Evolutionary conservation across 2,888 invertebrate species (phyloP).

Genomic region (Drosophila anomalata): DNA sequence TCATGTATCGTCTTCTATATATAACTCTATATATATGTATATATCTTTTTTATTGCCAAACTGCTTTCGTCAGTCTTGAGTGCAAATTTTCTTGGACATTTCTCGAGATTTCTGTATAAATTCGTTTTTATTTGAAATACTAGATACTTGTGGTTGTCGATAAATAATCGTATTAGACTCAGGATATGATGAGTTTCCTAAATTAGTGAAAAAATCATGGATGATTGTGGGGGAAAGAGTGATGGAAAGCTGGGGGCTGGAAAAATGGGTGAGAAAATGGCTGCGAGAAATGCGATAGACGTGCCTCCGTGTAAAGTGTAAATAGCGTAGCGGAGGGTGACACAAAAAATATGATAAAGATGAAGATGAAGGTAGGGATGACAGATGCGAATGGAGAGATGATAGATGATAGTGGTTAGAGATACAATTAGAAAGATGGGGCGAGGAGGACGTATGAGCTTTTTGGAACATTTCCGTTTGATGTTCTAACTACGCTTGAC

Average conservation of each 20-base stretch:
- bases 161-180: conserved; percentile 59
- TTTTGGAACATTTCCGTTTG: conserved; percentile 68
- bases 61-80: conserved; percentile 66
- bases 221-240: conserved; percentile 22
- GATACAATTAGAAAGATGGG: conserved; percentile 17
- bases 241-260: background rate
- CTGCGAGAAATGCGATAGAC: conserved; percentile 80
- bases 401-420: conserved; percentile 18
- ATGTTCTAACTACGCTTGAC: conserved; percentile 75
- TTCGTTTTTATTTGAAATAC: conserved; percentile 39
- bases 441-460: conserved; percentile 31
- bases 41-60: conserved; percentile 56
- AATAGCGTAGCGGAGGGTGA: conserved; percentile 59
- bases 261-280: conserved; percentile 56
- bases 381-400: conserved; percentile 11
- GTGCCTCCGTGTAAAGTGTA: conserved; percentile 74
- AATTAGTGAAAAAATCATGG: conserved; percentile 39
- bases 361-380: conserved; percentile 18
- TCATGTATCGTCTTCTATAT: conserved; percentile 19
- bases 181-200: conserved; percentile 41
- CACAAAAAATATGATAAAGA: conserved; percentile 32
- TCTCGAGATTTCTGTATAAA: conserved; percentile 45
- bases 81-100: conserved; percentile 48
- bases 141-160: conserved; percentile 44
- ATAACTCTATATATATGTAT: conserved; percentile 48